Percentiles rank a stretch among this genome's conserved stretches.
Evolutionary conservation across 2,113 vertebrate genomes (phyloP).

Genomic region (Tenebrosternarchus preto): DNA sequence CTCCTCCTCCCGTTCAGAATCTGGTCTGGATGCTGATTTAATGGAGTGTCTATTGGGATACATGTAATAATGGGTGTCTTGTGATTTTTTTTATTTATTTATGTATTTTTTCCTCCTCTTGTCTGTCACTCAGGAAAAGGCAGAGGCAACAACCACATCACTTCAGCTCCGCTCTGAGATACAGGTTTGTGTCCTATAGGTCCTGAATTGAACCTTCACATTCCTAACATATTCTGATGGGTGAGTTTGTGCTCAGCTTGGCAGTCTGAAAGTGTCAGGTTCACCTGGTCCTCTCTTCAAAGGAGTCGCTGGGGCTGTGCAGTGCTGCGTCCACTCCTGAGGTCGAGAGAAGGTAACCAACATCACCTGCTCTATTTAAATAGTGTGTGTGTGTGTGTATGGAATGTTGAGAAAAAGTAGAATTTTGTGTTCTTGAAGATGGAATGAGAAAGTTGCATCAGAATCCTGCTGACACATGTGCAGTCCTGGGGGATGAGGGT

Average conservation of each 20-base stretch:
- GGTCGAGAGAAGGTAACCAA: conserved; percentile 87
- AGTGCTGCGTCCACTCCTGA: conserved; percentile 86
- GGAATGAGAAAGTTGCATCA: not conserved
- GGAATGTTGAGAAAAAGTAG: not conserved
- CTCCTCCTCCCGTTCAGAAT: not conserved
- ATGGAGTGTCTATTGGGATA: not conserved
- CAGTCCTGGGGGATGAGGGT: conserved; percentile 19
- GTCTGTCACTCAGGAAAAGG: conserved; percentile 71
- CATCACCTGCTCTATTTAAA: not conserved
- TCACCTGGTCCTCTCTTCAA: conserved; percentile 33
- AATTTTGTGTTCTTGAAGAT: conserved; percentile 19
- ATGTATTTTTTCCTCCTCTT: not conserved
- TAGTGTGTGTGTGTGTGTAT: not conserved
- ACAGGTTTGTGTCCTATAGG: conserved; percentile 79
- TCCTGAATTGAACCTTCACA: not conserved
- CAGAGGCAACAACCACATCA: conserved; percentile 82
- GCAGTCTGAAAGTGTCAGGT: conserved; percentile 26
- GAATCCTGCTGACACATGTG: conserved; percentile 12
- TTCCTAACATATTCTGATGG: too few relatives aligned
- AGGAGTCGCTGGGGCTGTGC: conserved; percentile 90
- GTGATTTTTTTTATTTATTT: not conserved
- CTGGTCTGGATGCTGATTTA: not conserved
- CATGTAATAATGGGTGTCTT: not conserved
- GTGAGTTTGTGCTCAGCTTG: conserved; percentile 16
- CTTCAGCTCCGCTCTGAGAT: conserved; percentile 89